Conservation (phyloP, 2,797 vertebrate genomes). For the Pantherophis vulpinus region DNA sequence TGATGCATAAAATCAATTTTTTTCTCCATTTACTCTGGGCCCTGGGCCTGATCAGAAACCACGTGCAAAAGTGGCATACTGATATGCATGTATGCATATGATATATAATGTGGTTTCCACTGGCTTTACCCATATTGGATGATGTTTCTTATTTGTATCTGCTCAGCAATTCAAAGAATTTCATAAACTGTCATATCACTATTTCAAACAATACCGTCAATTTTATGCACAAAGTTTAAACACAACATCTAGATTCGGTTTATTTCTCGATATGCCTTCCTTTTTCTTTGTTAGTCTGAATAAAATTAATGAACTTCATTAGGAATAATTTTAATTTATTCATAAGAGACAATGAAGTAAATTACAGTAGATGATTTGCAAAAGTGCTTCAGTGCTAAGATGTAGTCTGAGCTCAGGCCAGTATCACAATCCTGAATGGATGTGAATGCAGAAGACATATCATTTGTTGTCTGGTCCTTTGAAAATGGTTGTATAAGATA, state of each 20-base stretch:
- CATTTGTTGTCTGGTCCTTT: constrained; percentile 5
- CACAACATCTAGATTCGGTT: background rate
- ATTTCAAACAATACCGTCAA: background rate
- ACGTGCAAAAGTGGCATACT: background rate
- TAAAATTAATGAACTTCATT: background rate
- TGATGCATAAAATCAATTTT: background rate
- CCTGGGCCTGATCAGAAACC: background rate
- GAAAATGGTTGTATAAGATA: background rate
- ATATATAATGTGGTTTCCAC: background rate
- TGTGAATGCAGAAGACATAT: background rate
- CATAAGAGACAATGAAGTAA: background rate
- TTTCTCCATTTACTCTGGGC: background rate
- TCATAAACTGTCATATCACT: background rate
- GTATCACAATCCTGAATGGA: background rate
- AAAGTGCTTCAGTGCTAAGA: background rate
- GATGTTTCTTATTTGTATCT: background rate
- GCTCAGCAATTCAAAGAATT: background rate
- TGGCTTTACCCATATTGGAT: background rate
- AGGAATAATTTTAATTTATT: background rate
- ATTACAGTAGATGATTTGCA: background rate
- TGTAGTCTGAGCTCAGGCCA: background rate
- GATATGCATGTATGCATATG: background rate
- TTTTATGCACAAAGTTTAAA: background rate
- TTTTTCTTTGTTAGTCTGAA: background rate
- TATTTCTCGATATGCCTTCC: background rate